A percentile compares a stretch with the other conserved stretches of the same genome.
phyloP scores from a whole-genome alignment of 2,888 invertebrate genomes.

The Drosophila multiciliata region DNA sequence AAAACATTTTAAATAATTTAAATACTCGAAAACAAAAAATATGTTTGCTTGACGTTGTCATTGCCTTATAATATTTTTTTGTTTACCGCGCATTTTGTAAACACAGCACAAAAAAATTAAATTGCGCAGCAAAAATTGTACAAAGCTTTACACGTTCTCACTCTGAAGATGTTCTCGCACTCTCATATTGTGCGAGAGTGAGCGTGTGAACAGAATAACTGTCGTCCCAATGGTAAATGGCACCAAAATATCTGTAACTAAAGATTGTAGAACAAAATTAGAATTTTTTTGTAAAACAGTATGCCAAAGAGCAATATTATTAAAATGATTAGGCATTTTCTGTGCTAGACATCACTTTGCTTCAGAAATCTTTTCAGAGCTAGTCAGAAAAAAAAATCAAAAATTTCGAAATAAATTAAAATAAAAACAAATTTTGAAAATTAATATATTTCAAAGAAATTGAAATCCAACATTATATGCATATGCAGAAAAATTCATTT shows the following conservation, averaged over 20 bases:
- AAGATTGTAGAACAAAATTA: not conserved
- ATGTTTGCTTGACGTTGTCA: conserved; percentile 62
- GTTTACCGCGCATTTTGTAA: conserved; percentile 78
- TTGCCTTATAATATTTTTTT: conserved; percentile 52
- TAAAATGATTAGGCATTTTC: not conserved
- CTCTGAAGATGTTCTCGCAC: conserved; percentile 32
- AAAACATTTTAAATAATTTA: conserved; percentile 52
- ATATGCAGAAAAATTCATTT: not conserved
- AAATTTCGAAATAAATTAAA: not conserved
- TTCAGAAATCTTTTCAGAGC: conserved; percentile 3
- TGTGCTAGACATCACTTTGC: not conserved
- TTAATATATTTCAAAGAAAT: not conserved
- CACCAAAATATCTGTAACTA: conserved; percentile 33
- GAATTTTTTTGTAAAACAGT: not conserved
- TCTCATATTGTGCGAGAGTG: conserved; percentile 7
- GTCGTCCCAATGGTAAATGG: conserved; percentile 44
- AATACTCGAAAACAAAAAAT: conserved; percentile 52
- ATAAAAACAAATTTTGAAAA: not conserved
- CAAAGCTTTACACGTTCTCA: conserved; percentile 39
- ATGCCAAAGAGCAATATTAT: not conserved
- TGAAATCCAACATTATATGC: not conserved
- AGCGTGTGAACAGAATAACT: conserved; percentile 1
- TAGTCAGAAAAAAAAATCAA: not conserved
- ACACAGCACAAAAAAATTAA: conserved; percentile 70
- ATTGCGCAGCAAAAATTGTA: conserved; percentile 71